These are phyloP conservation scores for Cyanistes caeruleus DNA, from an alignment of 2,113 vertebrate genomes.

Conservation along the genomic window DNA sequence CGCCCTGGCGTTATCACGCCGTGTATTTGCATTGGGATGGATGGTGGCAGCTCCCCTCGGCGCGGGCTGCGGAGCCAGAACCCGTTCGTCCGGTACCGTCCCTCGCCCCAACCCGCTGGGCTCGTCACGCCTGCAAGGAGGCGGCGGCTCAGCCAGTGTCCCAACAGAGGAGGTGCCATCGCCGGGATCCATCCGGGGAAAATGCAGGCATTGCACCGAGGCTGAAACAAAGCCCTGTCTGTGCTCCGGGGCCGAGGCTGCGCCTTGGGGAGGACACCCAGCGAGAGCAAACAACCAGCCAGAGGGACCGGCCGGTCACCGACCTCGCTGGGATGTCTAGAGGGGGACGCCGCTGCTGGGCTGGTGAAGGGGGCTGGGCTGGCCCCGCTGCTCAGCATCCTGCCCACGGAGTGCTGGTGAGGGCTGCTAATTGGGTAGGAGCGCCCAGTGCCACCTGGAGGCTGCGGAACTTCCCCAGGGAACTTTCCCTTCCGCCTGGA, in stretches of 20 bases:
- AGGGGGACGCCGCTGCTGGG: not conserved
- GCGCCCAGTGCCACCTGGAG: rapidly evolving
- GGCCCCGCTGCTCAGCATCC: not conserved
- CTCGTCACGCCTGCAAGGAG: not conserved
- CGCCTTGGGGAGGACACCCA: not conserved
- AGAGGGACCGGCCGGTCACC: not conserved
- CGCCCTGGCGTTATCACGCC: not conserved
- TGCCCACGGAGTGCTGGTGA: not conserved
- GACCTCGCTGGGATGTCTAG: not conserved
- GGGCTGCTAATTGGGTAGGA: rapidly evolving
- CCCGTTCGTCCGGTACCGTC: slow-evolving; percentile 33
- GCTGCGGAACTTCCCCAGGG: rapidly evolving
- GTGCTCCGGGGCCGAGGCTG: not conserved
- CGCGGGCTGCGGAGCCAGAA: not conserved
- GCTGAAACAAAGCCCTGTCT: slow-evolving; percentile 9
- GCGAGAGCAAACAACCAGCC: not conserved
- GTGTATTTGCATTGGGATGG: slow-evolving; percentile 17
- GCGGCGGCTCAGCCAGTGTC: not conserved
- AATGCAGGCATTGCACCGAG: not conserved
- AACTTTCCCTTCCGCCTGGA: not conserved
- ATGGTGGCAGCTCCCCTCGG: not conserved
- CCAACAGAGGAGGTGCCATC: not conserved
- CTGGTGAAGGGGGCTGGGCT: not conserved
- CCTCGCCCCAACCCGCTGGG: not conserved
- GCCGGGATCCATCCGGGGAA: not conserved